Base-by-base conservation (phyloP, 2,888 invertebrate species). In the Meteorus colon region DNA sequence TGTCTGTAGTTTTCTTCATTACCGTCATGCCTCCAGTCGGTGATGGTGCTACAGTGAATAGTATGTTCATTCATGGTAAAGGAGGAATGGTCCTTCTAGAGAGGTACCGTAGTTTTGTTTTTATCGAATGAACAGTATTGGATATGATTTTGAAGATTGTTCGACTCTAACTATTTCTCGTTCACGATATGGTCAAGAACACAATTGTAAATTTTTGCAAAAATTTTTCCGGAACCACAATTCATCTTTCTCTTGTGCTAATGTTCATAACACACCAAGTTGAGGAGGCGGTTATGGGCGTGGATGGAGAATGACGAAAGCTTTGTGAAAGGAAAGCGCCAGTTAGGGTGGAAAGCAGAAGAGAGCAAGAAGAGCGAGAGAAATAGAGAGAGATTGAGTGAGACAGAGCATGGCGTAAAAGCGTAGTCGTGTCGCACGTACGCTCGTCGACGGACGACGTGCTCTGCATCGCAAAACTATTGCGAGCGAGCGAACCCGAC, bases 371-470 rank as follows among this genome's bases (percentile, higher is more conserved):
- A 75, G 41, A 71, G 68, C 67, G 67, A 74, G 72, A 70, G 62
- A 68, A 70, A 68, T 63, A 68, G 76, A 75, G 77, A 77, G 76
- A 79, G 78, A 79, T 77, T 80, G 73, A 77, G 77, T 76, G 79
- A 75, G 78, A 81, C 80, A 82, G 81, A 85, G 84, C 83, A 84
- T 81, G 84, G 85, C 86, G 89, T 89, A 89, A 89, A 89, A 89
- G 89, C 89, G 89, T 89, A 89, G 88, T 89, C 89, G 86, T 89
- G 89, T 89, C 86, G 88, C 89, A 89, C 89, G 89, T 89, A 89
- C 89, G 88, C 88, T 88, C 89, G 89, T 89, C 89, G 88, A 87
- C 88, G 86, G 86, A 86, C 85, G 86, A 89, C 89, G 89, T 89
- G 89, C 88, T 81, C 79, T 79, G 89, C 84, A 88, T 89, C 76